A percentile compares a stretch with the other conserved stretches of the same genome.
Conservation (phyloP, 2,888 invertebrate genomes). For the Sesia apiformis region DNA sequence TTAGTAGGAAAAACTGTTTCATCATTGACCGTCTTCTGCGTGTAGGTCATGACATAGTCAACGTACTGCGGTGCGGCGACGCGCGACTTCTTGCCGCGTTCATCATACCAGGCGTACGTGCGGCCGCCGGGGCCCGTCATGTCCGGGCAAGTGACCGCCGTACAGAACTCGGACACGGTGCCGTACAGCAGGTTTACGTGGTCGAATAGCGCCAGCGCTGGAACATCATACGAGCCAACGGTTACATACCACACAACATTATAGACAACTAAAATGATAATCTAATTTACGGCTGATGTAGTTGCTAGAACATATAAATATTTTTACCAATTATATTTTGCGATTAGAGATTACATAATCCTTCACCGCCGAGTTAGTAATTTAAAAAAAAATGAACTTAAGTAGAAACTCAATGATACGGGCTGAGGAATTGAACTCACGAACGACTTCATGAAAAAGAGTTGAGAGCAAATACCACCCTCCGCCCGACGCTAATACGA, state of each 20-base stretch:
- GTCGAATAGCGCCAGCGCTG: slow-evolving; percentile 97
- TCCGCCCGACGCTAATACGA: too few relatives aligned
- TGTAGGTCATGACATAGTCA: slow-evolving; percentile 99
- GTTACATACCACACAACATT: slow-evolving; percentile 4
- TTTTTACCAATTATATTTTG: too few relatives aligned
- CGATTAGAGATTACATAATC: too few relatives aligned
- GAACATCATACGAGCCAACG: slow-evolving; percentile 23
- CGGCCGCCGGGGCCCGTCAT: slow-evolving; percentile 98
- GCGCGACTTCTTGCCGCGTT: slow-evolving; percentile 98
- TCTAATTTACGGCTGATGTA: too few relatives aligned
- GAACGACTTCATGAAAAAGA: too few relatives aligned
- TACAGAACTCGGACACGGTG: slow-evolving; percentile 98
- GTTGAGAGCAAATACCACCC: too few relatives aligned
- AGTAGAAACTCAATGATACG: too few relatives aligned
- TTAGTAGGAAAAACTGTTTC: slow-evolving; percentile 98
- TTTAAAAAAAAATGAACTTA: too few relatives aligned
- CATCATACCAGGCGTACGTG: slow-evolving; percentile 98
- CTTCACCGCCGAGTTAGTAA: too few relatives aligned
- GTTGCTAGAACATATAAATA: too few relatives aligned
- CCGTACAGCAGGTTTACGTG: slow-evolving; percentile 99
- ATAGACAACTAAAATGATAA: too few relatives aligned
- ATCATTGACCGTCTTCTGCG: slow-evolving; percentile 97
- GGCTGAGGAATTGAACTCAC: too few relatives aligned
- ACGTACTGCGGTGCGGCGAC: slow-evolving; percentile 98
- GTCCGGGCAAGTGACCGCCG: slow-evolving; percentile 94